Conservation (phyloP, 1,140 invertebrate genomes). For the Sipha flava region DNA sequence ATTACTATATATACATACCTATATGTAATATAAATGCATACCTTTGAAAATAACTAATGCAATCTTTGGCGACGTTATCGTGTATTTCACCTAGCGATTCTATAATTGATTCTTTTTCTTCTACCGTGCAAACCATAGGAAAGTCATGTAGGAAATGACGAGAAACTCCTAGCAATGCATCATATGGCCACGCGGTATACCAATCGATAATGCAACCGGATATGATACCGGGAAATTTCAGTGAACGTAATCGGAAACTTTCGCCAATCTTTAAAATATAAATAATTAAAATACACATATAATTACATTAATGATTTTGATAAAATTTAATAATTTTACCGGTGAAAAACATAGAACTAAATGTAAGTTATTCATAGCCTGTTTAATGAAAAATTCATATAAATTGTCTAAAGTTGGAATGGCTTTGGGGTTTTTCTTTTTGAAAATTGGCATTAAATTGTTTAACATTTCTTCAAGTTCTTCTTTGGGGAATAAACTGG, state of each 20-base stretch:
- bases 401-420: conserved; percentile 74
- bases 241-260: conserved; percentile 74
- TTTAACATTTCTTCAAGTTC: conserved; percentile 91
- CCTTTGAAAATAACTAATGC: conserved; percentile 83
- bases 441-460: conserved; percentile 85
- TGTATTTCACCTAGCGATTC: conserved; percentile 86
- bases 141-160: conserved; percentile 84
- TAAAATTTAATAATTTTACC: too few relatives aligned
- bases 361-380: conserved; percentile 87
- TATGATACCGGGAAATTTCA: conserved; percentile 89
- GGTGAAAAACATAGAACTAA: conserved; percentile 95
- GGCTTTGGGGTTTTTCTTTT: conserved; percentile 83
- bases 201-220: conserved; percentile 95
- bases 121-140: conserved; percentile 71
- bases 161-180: conserved; percentile 85
- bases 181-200: conserved; percentile 96
- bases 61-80: conserved; percentile 83
- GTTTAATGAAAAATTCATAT: conserved; percentile 86
- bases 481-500: conserved; percentile 89
- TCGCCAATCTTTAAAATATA: too few relatives aligned
- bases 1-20: too few relatives aligned
- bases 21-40: too few relatives aligned
- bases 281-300: too few relatives aligned
- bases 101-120: conserved; percentile 78
- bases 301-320: too few relatives aligned